These are phyloP conservation scores for Lophura nycthemera DNA, from an alignment of 2,113 vertebrate genomes.

Conservation along the genomic window DNA sequence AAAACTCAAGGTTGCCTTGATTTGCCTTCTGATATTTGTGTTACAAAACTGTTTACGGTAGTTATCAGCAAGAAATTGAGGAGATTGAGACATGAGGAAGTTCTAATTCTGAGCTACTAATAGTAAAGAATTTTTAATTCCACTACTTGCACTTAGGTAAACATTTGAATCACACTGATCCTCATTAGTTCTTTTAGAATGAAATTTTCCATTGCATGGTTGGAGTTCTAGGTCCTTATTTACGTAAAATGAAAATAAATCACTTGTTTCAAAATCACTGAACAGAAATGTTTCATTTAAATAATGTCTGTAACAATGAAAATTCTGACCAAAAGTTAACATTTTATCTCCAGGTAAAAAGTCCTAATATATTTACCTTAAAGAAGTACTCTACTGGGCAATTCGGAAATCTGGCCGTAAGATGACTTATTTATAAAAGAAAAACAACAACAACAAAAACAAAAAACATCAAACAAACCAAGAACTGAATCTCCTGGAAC, in stretches of 20 bases:
- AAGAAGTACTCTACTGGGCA: neutral
- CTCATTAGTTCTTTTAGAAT: neutral
- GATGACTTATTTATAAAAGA: neutral
- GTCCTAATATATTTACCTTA: neutral
- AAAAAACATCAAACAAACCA: neutral
- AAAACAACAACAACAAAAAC: neutral
- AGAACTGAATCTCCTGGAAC: neutral
- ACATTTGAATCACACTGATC: neutral
- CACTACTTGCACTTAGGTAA: neutral
- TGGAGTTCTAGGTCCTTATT: neutral
- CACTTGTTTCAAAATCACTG: neutral
- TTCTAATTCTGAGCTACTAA: neutral
- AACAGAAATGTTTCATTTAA: neutral
- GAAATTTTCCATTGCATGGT: neutral
- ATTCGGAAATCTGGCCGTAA: neutral
- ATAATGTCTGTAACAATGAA: neutral
- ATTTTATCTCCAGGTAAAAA: neutral
- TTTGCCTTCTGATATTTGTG: neutral
- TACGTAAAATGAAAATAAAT: slow-evolving; percentile 3
- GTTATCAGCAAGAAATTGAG: neutral
- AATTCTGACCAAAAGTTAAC: neutral
- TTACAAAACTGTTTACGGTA: neutral
- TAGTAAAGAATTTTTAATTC: neutral
- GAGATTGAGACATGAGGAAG: neutral
- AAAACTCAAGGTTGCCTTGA: neutral